Conservation (phyloP, 2,888 invertebrate species). For the Erannis defoliaria region DNA sequence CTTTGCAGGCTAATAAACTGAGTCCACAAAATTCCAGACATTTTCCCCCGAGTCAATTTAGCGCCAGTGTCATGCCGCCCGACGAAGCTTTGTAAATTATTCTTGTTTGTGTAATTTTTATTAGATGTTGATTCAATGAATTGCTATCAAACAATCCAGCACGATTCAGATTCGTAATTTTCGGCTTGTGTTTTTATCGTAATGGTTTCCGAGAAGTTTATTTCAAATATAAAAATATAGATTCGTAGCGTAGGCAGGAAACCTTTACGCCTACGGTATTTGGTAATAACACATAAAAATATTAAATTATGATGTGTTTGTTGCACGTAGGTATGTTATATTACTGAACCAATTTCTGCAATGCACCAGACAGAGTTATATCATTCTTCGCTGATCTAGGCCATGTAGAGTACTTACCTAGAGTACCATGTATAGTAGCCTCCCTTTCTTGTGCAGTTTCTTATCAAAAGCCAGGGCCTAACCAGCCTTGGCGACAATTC, state of each 20-base stretch:
- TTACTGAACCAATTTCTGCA: too few relatives aligned
- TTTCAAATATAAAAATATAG: background rate
- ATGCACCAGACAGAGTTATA: too few relatives aligned
- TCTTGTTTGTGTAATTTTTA: constrained; percentile 39
- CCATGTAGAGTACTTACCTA: too few relatives aligned
- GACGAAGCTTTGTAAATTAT: constrained; percentile 36
- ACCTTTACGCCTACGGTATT: background rate
- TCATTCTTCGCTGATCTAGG: too few relatives aligned
- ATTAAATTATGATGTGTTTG: background rate
- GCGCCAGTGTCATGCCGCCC: constrained; percentile 14
- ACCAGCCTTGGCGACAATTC: too few relatives aligned
- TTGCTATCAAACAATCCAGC: constrained; percentile 36
- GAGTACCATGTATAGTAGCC: too few relatives aligned
- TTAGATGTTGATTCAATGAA: constrained; percentile 39
- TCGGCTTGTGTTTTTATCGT: constrained; percentile 28
- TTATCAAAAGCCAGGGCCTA: too few relatives aligned
- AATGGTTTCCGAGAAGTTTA: constrained; percentile 12
- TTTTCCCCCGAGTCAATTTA: constrained; percentile 17
- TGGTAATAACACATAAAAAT: background rate
- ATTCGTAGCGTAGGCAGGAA: background rate
- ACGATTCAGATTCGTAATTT: constrained; percentile 45
- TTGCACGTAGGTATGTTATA: too few relatives aligned
- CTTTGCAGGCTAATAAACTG: constrained; percentile 8
- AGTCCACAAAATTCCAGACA: constrained; percentile 9
- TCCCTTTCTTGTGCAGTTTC: too few relatives aligned